Percentiles rank a stretch among this genome's conserved stretches.
Evolutionary conservation across 2,888 invertebrate genomes (phyloP).

Genomic region (Cistogaster globosa): DNA sequence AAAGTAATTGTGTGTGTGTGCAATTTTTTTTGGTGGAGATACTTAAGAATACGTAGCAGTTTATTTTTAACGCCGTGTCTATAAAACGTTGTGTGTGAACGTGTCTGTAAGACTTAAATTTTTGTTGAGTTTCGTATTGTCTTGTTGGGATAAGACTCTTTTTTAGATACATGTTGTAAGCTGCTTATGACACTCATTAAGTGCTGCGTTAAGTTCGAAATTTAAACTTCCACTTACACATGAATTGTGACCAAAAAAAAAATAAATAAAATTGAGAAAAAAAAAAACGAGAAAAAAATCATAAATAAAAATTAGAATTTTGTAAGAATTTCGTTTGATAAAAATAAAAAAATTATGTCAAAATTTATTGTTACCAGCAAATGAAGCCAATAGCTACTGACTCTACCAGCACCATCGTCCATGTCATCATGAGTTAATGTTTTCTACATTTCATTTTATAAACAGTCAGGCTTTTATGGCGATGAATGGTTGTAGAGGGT

Average conservation of each 20-base stretch:
- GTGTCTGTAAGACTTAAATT: slow-evolving; percentile 52
- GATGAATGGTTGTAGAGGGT: slow-evolving; percentile 53
- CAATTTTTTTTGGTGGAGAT: no score
- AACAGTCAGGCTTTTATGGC: slow-evolving; percentile 56
- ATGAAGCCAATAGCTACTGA: slow-evolving; percentile 6
- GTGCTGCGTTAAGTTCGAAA: slow-evolving; percentile 31
- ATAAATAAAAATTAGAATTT: slow-evolving; percentile 33
- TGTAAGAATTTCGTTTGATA: slow-evolving; percentile 22
- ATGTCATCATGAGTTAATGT: slow-evolving; percentile 42
- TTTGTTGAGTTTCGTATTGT: slow-evolving; percentile 38
- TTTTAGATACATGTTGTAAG: slow-evolving; percentile 19
- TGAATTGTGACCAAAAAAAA: slow-evolving; percentile 49
- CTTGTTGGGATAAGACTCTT: slow-evolving; percentile 22
- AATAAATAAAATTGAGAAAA: background rate
- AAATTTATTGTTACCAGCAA: slow-evolving; percentile 43
- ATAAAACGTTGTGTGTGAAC: slow-evolving; percentile 49
- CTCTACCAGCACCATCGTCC: slow-evolving; percentile 11
- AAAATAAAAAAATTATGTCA: slow-evolving; percentile 40
- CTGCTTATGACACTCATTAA: slow-evolving; percentile 61
- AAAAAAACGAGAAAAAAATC: background rate
- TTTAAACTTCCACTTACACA: slow-evolving; percentile 42
- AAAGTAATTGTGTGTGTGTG: background rate
- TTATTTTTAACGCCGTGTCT: slow-evolving; percentile 59
- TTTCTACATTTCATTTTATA: slow-evolving; percentile 56
- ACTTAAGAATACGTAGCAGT: slow-evolving; percentile 42